phyloP scores from a whole-genome alignment of 2,888 invertebrate species.

The Eudemis profundana region DNA sequence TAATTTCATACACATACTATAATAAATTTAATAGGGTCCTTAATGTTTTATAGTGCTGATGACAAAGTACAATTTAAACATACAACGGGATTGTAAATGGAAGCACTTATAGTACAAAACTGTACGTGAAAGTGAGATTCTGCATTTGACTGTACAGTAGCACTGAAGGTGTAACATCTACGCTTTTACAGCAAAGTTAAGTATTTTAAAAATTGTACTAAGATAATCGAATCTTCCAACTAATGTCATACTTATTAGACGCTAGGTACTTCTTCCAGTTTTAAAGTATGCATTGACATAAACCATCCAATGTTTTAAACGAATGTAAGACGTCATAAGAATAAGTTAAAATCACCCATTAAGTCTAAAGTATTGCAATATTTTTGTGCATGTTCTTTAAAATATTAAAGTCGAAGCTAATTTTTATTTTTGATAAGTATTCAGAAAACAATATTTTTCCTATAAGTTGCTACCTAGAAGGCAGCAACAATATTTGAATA shows the following conservation, averaged over 20 bases:
- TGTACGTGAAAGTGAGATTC: conserved; percentile 49
- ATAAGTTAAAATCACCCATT: conserved; percentile 52
- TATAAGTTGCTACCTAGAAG: conserved; percentile 75
- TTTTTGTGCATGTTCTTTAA: conserved; percentile 69
- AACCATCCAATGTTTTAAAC: conserved; percentile 29
- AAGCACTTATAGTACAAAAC: conserved; percentile 54
- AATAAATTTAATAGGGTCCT: conserved; percentile 45
- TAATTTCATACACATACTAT: conserved; percentile 59
- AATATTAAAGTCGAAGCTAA: conserved; percentile 65
- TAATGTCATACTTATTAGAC: conserved; percentile 33
- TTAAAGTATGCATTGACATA: conserved; percentile 23
- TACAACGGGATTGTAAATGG: conserved; percentile 45
- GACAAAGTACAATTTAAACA: conserved; percentile 49
- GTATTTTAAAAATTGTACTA: conserved; percentile 34
- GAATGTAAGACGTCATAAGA: conserved; percentile 25
- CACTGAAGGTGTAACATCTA: conserved; percentile 30
- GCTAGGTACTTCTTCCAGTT: conserved; percentile 41
- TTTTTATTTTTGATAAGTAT: conserved; percentile 81
- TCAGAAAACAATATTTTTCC: conserved; percentile 79
- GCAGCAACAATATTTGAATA: conserved; percentile 66
- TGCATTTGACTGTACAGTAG: conserved; percentile 46
- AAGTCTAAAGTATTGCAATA: conserved; percentile 56
- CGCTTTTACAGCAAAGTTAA: conserved; percentile 27
- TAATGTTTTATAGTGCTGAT: conserved; percentile 49
- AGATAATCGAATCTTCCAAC: conserved; percentile 36